Conservation (phyloP, 2,888 invertebrate genomes). For the Glaucopsyche alexis region DNA sequence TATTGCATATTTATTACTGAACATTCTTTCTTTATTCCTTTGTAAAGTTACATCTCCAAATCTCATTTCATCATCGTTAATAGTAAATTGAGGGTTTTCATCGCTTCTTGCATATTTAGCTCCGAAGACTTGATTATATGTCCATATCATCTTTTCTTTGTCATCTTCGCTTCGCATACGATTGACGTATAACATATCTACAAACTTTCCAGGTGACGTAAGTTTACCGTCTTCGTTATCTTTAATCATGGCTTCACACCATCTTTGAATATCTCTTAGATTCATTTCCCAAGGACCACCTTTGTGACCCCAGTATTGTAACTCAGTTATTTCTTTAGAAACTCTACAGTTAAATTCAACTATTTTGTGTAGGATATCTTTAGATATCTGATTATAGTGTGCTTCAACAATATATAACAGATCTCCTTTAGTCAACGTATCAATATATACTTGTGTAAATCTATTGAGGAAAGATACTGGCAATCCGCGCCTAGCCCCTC, state of each 20-base stretch:
- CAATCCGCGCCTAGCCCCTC: conserved; percentile 96
- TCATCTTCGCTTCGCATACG: conserved; percentile 91
- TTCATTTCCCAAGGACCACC: conserved; percentile 99
- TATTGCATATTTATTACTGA: conserved; percentile 57
- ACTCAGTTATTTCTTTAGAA: conserved; percentile 81
- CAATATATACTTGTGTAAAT: conserved; percentile 93
- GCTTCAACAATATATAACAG: conserved; percentile 82
- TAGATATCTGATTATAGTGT: conserved; percentile 82
- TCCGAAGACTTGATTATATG: conserved; percentile 72
- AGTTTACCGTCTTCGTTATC: conserved; percentile 51
- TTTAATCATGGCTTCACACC: conserved; percentile 88
- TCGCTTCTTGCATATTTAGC: conserved; percentile 74
- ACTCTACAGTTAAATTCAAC: conserved; percentile 88
- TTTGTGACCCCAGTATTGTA: conserved; percentile 85
- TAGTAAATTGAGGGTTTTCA: conserved; percentile 77
- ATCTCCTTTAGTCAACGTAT: conserved; percentile 83
- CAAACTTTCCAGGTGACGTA: conserved; percentile 80
- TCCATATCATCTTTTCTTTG: conserved; percentile 82
- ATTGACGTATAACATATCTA: conserved; percentile 91
- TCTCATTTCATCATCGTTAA: conserved; percentile 79
- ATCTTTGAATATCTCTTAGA: conserved; percentile 94
- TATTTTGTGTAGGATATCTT: conserved; percentile 83
- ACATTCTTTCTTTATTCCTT: conserved; percentile 63
- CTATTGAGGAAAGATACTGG: conserved; percentile 98
- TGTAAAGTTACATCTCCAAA: conserved; percentile 82